Percentiles rank a stretch among this genome's conserved stretches.
phyloP scores from a whole-genome alignment of 2,888 invertebrate species.

The Rhogogaster chlorosoma region DNA sequence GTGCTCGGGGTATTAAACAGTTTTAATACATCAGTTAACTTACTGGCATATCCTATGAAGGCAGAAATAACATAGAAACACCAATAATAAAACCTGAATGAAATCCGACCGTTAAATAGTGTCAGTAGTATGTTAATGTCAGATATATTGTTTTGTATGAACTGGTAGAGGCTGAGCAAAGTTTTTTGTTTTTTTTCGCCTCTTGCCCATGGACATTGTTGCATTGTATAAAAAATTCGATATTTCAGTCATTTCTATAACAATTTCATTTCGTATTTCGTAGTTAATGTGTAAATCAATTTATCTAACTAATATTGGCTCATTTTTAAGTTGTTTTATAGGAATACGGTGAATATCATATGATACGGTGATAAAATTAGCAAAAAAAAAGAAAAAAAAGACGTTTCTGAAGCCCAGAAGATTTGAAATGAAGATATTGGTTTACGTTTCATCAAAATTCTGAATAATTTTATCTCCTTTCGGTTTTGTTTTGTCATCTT shows the following conservation, averaged over 20 bases:
- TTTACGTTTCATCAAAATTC: background rate
- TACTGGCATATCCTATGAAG: slow-evolving; percentile 77
- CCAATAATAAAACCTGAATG: slow-evolving; percentile 7
- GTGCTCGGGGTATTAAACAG: slow-evolving; percentile 43
- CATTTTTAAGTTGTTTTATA: background rate
- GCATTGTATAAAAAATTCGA: background rate
- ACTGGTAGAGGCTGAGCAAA: background rate
- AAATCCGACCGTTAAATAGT: background rate
- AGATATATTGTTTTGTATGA: background rate
- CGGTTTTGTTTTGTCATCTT: background rate
- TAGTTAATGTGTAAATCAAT: background rate
- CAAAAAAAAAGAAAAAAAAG: background rate
- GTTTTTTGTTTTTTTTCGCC: background rate
- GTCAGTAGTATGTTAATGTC: background rate
- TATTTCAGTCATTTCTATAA: background rate
- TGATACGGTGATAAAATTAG: background rate
- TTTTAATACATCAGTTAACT: slow-evolving; percentile 66
- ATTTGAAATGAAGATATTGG: background rate
- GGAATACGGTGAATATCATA: background rate
- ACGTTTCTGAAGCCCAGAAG: background rate
- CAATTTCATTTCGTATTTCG: background rate
- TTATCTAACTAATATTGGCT: background rate
- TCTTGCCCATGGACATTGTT: background rate
- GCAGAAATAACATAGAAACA: slow-evolving; percentile 75
- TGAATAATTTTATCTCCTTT: background rate